Conservation (phyloP, 2,113 vertebrate genomes). For the Bagarius yarrelli region DNA sequence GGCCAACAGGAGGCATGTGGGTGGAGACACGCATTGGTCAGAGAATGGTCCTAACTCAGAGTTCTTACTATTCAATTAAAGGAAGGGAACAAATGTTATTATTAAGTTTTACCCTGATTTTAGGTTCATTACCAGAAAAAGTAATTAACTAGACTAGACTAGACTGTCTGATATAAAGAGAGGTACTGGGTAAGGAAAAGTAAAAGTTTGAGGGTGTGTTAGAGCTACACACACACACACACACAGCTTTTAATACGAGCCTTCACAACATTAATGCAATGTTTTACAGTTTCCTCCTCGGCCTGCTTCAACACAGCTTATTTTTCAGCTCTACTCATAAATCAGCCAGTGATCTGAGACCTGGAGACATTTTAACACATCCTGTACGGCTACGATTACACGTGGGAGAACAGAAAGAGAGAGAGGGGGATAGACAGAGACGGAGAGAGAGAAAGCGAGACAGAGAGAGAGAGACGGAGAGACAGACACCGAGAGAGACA, state of each 20-base stretch:
- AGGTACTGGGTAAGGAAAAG: background rate
- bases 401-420: background rate
- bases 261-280: conserved; percentile 15
- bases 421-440: background rate
- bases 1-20: background rate
- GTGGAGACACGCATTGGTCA: background rate
- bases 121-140: too few species aligned
- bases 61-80: too few species aligned
- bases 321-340: conserved; percentile 2
- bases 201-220: conserved; percentile 9
- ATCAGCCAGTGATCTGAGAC: conserved; percentile 35
- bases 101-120: too few species aligned
- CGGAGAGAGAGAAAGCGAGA: background rate
- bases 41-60: background rate
- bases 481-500: background rate
- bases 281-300: conserved; percentile 29
- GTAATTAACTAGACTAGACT: too few species aligned
- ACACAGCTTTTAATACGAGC: too few species aligned
- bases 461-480: background rate
- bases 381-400: conserved; percentile 27
- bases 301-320: background rate
- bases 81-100: too few species aligned
- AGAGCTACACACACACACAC: conserved; percentile 1
- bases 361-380: conserved; percentile 31
- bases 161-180: background rate